Conservation (phyloP, 2,797 vertebrate genomes). For the Enoplosus armatus region DNA sequence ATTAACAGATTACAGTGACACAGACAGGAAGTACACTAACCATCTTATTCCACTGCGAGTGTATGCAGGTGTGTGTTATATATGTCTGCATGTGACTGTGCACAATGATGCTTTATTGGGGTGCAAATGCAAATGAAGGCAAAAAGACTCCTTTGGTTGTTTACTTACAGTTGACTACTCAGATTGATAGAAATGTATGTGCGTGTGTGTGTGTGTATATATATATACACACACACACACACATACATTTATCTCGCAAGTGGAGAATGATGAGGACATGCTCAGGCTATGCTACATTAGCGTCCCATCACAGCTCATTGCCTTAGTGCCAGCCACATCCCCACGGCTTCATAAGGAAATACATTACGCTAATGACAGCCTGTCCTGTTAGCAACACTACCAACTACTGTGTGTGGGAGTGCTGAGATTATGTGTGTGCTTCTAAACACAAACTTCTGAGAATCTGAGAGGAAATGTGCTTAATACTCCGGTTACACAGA, state of each 20-base stretch:
- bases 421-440: conserved; percentile 1
- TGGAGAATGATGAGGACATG: conserved; percentile 66
- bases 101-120: conserved; percentile 24
- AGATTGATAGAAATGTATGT: conserved; percentile 38
- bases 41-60: conserved; percentile 17
- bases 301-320: conserved; percentile 83
- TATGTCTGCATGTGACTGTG: conserved; percentile 20
- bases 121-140: background rate
- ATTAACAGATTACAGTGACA: conserved; percentile 69
- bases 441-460: conserved; percentile 30
- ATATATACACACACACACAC: no score
- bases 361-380: conserved; percentile 78
- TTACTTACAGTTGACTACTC: conserved; percentile 70
- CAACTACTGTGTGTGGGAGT: conserved; percentile 10
- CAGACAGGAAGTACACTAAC: conserved; percentile 60
- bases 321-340: conserved; percentile 69
- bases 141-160: conserved; percentile 42
- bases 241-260: no score
- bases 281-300: conserved; percentile 78
- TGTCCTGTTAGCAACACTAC: conserved; percentile 71
- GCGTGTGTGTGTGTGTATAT: conserved; percentile 26
- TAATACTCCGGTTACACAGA: conserved; percentile 30
- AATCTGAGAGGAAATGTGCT: conserved; percentile 47
- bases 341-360: conserved; percentile 77
- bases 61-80: conserved; percentile 10